Evolutionary conservation across 2,888 invertebrate genomes (phyloP).

Genomic region (Drosophila mulleri): DNA sequence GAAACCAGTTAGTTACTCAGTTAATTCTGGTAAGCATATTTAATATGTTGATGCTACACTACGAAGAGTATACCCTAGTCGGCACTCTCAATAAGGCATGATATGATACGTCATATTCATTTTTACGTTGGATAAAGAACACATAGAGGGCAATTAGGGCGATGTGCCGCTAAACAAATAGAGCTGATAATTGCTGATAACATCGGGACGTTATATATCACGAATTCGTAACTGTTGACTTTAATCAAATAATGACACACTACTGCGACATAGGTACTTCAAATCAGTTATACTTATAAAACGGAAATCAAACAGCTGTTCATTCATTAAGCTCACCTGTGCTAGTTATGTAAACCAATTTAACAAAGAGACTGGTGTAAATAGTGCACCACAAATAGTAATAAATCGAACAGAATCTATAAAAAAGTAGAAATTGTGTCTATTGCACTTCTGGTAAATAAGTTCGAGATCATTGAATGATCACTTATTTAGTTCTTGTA

Average conservation of each 20-base stretch:
- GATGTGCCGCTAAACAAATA: background rate
- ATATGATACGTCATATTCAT: background rate
- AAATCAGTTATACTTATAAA: conserved; percentile 16
- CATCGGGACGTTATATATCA: background rate
- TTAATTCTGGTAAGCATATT: no score
- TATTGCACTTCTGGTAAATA: no score
- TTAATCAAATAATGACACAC: conserved; percentile 61
- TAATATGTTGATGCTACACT: no score
- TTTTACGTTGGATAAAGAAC: background rate
- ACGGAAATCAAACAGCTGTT: conserved; percentile 32
- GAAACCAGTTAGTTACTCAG: no score
- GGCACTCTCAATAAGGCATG: background rate
- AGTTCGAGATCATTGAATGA: no score
- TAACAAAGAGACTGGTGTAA: no score
- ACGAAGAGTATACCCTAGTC: background rate
- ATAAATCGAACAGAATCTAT: no score
- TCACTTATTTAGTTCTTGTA: background rate
- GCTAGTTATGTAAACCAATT: background rate
- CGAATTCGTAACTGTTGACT: conserved; percentile 55
- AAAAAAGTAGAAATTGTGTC: no score
- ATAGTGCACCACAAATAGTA: background rate
- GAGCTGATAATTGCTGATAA: background rate
- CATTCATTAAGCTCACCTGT: no score
- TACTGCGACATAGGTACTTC: conserved; percentile 31
- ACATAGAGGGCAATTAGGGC: background rate